Conservation (phyloP, 2,888 invertebrate genomes). For the Standfussiana lucernea region DNA sequence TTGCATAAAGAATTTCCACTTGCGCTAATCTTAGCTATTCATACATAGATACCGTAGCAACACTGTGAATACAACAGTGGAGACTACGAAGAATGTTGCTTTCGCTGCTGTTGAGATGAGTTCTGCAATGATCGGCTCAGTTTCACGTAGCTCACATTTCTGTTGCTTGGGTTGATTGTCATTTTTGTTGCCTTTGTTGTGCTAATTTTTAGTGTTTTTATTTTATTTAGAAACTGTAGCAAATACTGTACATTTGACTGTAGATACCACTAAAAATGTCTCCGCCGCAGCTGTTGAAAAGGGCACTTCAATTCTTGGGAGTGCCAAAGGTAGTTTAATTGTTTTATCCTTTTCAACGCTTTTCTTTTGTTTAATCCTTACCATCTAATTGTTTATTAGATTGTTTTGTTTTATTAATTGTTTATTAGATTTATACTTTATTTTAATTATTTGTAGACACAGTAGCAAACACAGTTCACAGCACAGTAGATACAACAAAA, state of each 20-base stretch:
- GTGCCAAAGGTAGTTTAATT: constrained; percentile 73
- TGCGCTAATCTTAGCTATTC: constrained; percentile 28
- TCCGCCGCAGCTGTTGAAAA: constrained; percentile 76
- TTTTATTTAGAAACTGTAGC: constrained; percentile 72
- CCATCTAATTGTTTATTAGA: too few relatives aligned
- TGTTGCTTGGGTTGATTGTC: constrained; percentile 13
- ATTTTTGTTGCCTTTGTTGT: constrained; percentile 48
- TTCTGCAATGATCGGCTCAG: constrained; percentile 64
- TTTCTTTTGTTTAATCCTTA: constrained; percentile 3
- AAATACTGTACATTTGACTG: constrained; percentile 73
- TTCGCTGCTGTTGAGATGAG: constrained; percentile 72
- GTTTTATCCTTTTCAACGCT: background rate
- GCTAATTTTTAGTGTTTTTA: constrained; percentile 11
- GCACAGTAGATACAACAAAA: constrained; percentile 78
- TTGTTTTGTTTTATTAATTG: too few relatives aligned
- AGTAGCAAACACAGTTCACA: constrained; percentile 71
- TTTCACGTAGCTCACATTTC: constrained; percentile 57
- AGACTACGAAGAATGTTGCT: constrained; percentile 75
- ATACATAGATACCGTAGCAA: constrained; percentile 60
- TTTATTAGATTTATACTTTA: background rate
- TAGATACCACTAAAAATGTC: constrained; percentile 78
- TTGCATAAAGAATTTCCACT: constrained; percentile 1
- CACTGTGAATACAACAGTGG: constrained; percentile 68
- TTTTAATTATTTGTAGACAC: constrained; percentile 69
- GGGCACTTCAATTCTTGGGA: constrained; percentile 73